Percentiles rank a stretch among this genome's conserved stretches.
Conservation (phyloP, 2,888 invertebrate species). For the Drepana falcataria region DNA sequence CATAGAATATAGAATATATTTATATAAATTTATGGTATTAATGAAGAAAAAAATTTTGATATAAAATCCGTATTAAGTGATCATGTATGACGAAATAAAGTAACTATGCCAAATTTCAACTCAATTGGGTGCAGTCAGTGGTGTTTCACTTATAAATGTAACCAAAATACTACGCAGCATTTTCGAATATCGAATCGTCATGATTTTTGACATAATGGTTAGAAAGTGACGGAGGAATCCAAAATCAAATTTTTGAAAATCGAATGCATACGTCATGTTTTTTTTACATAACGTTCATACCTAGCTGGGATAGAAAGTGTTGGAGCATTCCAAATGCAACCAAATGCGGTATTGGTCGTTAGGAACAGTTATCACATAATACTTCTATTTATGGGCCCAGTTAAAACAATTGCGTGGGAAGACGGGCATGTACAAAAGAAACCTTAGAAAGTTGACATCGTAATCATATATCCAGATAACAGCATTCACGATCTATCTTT, state of each 20-base stretch:
- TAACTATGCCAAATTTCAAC: too few relatives aligned
- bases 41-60: too few relatives aligned
- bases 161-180: too few relatives aligned
- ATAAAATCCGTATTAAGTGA: too few relatives aligned
- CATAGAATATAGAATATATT: too few relatives aligned
- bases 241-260: not conserved
- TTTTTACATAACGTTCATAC: not conserved
- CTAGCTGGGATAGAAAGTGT: not conserved
- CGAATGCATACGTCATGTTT: not conserved
- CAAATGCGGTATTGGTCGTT: not conserved
- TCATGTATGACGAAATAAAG: too few relatives aligned
- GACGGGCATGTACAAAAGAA: constrained; percentile 45
- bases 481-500: constrained; percentile 28
- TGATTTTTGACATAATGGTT: too few relatives aligned
- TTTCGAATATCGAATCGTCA: too few relatives aligned
- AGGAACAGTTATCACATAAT: constrained; percentile 2
- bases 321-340: not conserved
- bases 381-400: constrained; percentile 22
- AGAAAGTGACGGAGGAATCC: not conserved
- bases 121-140: too few relatives aligned
- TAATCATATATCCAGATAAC: constrained; percentile 30
- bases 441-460: constrained; percentile 26
- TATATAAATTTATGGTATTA: too few relatives aligned
- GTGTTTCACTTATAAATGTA: too few relatives aligned
- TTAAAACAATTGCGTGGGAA: constrained; percentile 62